Conservation (phyloP, 2,888 invertebrate species). For the Epiblema foenella region DNA sequence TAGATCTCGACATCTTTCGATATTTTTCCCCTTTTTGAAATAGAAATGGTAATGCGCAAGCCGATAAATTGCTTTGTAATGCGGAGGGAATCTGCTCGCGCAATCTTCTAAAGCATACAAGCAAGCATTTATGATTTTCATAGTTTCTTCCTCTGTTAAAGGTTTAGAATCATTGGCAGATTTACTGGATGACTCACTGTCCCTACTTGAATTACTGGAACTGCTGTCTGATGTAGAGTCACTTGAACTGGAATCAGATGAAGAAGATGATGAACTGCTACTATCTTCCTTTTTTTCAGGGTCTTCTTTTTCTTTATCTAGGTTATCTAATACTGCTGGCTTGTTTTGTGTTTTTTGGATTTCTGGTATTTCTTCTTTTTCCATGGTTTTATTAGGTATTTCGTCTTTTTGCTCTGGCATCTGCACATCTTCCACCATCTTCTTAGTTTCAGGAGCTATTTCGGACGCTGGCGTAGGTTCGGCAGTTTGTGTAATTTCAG, state of each 20-base stretch:
- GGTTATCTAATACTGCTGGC: conserved; percentile 50
- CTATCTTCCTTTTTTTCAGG: conserved; percentile 62
- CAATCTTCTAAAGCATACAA: conserved; percentile 93
- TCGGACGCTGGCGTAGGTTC: conserved; percentile 50
- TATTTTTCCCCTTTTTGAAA: conserved; percentile 87
- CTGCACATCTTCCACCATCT: conserved; percentile 43
- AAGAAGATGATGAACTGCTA: conserved; percentile 73
- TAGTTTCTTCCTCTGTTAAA: conserved; percentile 83
- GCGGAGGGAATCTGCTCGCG: conserved; percentile 93
- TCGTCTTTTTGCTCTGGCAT: conserved; percentile 46
- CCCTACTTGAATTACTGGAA: conserved; percentile 77
- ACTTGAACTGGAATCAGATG: conserved; percentile 84
- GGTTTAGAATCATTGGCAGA: conserved; percentile 68
- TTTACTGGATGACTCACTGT: conserved; percentile 81
- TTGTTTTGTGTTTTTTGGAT: conserved; percentile 49
- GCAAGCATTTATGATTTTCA: conserved; percentile 87
- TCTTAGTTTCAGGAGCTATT: conserved; percentile 48
- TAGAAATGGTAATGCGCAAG: conserved; percentile 93
- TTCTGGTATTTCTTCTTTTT: conserved; percentile 48
- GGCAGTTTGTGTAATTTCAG: conserved; percentile 36
- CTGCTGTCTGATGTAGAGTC: conserved; percentile 82
- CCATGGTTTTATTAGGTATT: conserved; percentile 36
- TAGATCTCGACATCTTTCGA: conserved; percentile 88
- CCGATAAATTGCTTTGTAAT: conserved; percentile 96
- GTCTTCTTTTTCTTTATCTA: conserved; percentile 51